A percentile compares a stretch with the other conserved stretches of the same genome.
Conservation (phyloP, 2,113 vertebrate genomes). For the Dicerorhinus sumatrensis region DNA sequence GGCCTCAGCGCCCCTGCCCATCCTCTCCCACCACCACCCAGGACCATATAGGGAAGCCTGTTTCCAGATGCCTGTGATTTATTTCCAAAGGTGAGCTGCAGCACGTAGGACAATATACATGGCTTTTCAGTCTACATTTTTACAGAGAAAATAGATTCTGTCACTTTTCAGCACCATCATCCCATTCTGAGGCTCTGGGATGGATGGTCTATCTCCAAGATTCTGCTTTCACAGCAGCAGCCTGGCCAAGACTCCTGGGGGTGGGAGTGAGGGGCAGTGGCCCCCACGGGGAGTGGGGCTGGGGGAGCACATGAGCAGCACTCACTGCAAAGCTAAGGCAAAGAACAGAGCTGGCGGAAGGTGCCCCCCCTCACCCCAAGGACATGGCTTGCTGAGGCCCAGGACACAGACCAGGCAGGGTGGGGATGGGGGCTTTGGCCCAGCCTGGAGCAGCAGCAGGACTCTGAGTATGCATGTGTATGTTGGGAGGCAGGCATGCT, state of each 20-base stretch:
- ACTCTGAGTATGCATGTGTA: neutral
- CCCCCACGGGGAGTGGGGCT: neutral
- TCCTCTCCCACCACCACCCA: neutral
- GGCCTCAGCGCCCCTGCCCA: neutral
- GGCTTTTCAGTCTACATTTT: conserved; percentile 86
- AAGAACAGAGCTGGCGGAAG: conserved; percentile 57
- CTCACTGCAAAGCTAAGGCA: conserved; percentile 87
- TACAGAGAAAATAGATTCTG: conserved; percentile 84
- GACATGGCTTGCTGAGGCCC: conserved; percentile 50
- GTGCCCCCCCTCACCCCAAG: neutral
- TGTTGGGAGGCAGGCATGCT: conserved; percentile 39
- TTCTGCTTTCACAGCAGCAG: conserved; percentile 63
- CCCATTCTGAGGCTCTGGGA: conserved; percentile 11
- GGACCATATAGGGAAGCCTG: neutral
- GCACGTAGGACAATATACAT: conserved; percentile 88
- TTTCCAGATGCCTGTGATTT: conserved; percentile 69
- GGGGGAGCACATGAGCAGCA: conserved; percentile 75
- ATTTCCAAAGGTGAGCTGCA: conserved; percentile 77
- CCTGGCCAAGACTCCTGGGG: conserved; percentile 60
- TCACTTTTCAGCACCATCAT: conserved; percentile 28
- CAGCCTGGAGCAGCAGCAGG: conserved; percentile 63
- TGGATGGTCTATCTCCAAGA: conserved; percentile 39
- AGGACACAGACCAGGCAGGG: neutral
- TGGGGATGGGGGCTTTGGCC: neutral
- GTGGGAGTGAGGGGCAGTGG: neutral